Conservation (phyloP, 2,797 vertebrate species). For the Antennarius maculatus region DNA sequence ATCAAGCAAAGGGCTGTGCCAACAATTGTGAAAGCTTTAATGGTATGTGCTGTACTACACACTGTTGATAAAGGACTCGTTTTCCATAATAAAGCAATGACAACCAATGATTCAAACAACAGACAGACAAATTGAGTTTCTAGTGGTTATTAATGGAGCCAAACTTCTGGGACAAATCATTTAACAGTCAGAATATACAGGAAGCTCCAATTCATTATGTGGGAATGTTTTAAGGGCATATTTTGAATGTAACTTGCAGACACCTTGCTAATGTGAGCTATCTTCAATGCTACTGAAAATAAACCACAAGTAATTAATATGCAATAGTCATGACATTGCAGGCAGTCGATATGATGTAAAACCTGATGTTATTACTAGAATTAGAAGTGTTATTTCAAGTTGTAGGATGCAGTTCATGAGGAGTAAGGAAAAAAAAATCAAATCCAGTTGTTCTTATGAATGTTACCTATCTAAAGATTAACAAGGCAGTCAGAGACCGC, state of each 20-base stretch:
- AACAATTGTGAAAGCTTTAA: constrained; percentile 19
- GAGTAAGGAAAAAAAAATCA: too few relatives aligned
- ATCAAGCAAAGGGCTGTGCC: constrained; percentile 48
- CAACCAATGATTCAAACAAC: constrained; percentile 34
- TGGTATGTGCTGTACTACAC: constrained; percentile 17
- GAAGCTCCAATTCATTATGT: constrained; percentile 11
- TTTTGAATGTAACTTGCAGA: not conserved
- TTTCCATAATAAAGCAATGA: constrained; percentile 32
- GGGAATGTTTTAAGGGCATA: constrained; percentile 6
- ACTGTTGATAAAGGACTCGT: constrained; percentile 26
- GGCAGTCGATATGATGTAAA: too few relatives aligned
- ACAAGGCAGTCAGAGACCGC: too few relatives aligned
- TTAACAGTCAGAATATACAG: constrained; percentile 18
- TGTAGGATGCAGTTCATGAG: too few relatives aligned
- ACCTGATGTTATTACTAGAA: too few relatives aligned
- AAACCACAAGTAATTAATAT: too few relatives aligned
- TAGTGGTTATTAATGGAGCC: constrained; percentile 24
- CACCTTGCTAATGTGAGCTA: too few relatives aligned
- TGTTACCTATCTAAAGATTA: too few relatives aligned
- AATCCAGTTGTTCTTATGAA: too few relatives aligned
- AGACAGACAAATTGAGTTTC: constrained; percentile 25
- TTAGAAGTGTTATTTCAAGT: too few relatives aligned
- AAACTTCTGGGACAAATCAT: constrained; percentile 17
- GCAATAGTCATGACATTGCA: too few relatives aligned
- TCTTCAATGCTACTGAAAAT: too few relatives aligned